Evolutionary conservation across 2,113 vertebrate species (phyloP), one percentile per base, ranked within the genome.

Genomic region (Silurus meridionalis): DNA sequence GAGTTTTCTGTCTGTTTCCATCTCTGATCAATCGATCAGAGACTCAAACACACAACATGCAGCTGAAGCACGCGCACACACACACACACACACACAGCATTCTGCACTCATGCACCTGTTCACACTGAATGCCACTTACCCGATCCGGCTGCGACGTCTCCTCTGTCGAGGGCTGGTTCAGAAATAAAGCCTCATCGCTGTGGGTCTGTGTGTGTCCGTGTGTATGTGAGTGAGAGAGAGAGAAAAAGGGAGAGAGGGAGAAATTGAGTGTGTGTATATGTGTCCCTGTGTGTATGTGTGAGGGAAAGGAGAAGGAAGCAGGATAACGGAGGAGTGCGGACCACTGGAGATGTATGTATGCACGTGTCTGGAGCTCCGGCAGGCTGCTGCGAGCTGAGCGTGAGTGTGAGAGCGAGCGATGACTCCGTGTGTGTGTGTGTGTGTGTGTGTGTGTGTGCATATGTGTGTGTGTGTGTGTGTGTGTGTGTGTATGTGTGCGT

Each of bases 341-440:
- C 53, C 58, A 53, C 13, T 57, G 5, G 75, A 75, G 69, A 25
- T 84, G 83, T 74, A 46, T 52, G 83, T 21, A 37, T 50, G 67
- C 57, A 23, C 53, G 82, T 72, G 67, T 71, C 46, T 37, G 66
- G 89, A 93, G 93, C 95, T 96, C 95, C 94, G 85, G 88, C 94
- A 93, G 93, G 94, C 94, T 50, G 60, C 96, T 84, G 96, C 93
- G 94, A 95, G 96, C 95, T 95, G 93, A 95, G 94, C 91, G 94
- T 95, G 96, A 96, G 96, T 96, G 96, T 96, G 96, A 83, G 91
- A 81, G 82, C 88, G 93, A 94, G 95, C 94, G 86, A 37, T 37
- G 28, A 37, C 28, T 37, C 28, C 28, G 28, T 37, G 28, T 37
- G 28, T 37, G 28, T 37, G 28, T 37, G 28, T 37, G 28, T 37